Base-by-base conservation (phyloP, 1,140 invertebrate species). In the Solenopsis fugax region DNA sequence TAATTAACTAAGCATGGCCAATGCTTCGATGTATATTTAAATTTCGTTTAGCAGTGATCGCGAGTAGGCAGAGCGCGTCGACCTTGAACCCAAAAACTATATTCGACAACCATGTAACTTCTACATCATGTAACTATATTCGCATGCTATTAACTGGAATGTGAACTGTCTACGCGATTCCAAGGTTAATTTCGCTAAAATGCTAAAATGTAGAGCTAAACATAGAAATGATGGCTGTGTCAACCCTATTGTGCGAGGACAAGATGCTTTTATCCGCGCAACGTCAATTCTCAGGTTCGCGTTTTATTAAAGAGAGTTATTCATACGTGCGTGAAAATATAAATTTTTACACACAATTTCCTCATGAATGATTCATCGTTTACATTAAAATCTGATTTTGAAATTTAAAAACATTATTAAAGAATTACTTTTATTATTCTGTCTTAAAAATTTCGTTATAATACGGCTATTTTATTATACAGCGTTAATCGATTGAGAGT, bases 61-160 rank as follows among this genome's bases (percentile, higher is more conserved):
- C 9, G 58, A 16, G 5, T 4, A 37, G 52, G n/a, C 34, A 18
- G n/a, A 45, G 12, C 29, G n/a, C 5, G 37, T 2, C 18, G 65
- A n/a, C 80, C 73, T 88, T 89, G 88, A 85, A 80, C 80, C 73
- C 24, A 37, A 73, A 85, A 85, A 58, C 58, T 65, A 37, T 67
- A 56, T 78, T 62, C 6, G 45, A 62, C 41, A 58, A 69, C 65
- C n/a, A n/a, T n/a, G n/a, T n/a, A n/a, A n/a, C n/a, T n/a, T n/a
- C n/a, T 69, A 12, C 48, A 69, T 12, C 34, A 7, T 29, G 7
- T 29, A 24, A 50, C 21, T 48, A 50, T 50, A 69, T 69, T 69
- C 13, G 16, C 77, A 34, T 12, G 34, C n/a, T 29, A 50, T 69
- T 71, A 65, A 56, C 52, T 21, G 21, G 0, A 71, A 65, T 16